These are phyloP conservation scores for Rhysida immarginata DNA, from an alignment of 1,140 invertebrate genomes.

Conservation along the genomic window DNA sequence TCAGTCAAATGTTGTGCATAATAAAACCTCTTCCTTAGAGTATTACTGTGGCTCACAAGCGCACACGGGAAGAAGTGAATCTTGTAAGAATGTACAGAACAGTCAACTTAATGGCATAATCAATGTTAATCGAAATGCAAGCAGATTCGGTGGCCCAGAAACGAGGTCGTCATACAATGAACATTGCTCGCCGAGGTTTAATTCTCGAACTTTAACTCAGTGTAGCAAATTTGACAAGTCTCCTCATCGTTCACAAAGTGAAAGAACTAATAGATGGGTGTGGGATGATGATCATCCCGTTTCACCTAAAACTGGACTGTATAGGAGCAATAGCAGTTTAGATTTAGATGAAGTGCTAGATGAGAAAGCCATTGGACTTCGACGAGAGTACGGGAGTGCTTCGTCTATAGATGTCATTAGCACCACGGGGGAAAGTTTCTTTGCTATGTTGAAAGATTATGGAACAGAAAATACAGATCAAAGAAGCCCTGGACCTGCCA, in stretches of 20 bases:
- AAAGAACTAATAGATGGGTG: slow-evolving; percentile 6
- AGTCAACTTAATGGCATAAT: neutral
- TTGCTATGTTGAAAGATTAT: slow-evolving; percentile 58
- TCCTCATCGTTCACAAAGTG: slow-evolving; percentile 11
- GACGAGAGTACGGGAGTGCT: slow-evolving; percentile 43
- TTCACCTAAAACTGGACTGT: slow-evolving; percentile 20
- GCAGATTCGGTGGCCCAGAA: slow-evolving; percentile 18
- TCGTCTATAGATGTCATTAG: slow-evolving; percentile 50
- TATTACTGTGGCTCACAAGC: too few species aligned
- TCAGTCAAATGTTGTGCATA: too few species aligned
- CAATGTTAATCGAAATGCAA: neutral
- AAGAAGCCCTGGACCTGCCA: slow-evolving; percentile 39
- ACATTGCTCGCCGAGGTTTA: neutral
- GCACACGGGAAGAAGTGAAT: neutral
- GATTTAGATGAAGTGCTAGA: slow-evolving; percentile 39
- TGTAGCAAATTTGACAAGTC: neutral
- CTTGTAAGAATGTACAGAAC: neutral
- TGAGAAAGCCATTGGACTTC: slow-evolving; percentile 17
- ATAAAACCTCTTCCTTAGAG: too few species aligned
- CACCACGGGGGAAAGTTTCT: slow-evolving; percentile 46
- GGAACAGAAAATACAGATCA: slow-evolving; percentile 44
- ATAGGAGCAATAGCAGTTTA: slow-evolving; percentile 50
- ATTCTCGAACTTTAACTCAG: neutral
- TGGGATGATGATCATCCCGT: slow-evolving; percentile 2
- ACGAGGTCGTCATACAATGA: slow-evolving; percentile 21